Evolutionary conservation across 2,888 invertebrate species (phyloP), one percentile per base, ranked within the genome.

Genomic region (Nineta flava): DNA sequence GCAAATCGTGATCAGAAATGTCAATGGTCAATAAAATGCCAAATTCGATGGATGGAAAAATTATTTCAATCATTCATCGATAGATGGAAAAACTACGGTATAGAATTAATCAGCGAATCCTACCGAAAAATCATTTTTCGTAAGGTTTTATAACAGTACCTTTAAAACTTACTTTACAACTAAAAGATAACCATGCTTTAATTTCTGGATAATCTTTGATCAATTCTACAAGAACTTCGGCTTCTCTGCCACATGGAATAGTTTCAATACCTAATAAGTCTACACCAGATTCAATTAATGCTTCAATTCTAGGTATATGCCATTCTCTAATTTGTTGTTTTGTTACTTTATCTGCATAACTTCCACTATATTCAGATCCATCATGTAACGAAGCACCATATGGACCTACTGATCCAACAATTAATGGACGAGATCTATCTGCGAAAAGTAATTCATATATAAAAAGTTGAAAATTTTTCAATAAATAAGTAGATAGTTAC

Each of bases 331-430:
- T 77, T 16, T 71, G 62, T 42, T 75, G 73, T 66, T 56, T 68
- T 3, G 80, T 64, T 1, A 84, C 77, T 49, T 69, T 76, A 53
- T 79, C 76, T 0, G 81, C 81, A 62, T 88, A 90, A 52, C 75
- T 75, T 15, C 95, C 95, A n/a, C 81, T 81, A 64, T 95, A 96
- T 64, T 96, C 96, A 0, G 94, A 94, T 10, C 87, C 87, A 65
- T 96, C 91, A 61, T 86, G 84, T 35, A 92, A 71, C 59, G 81
- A 83, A 0, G 94, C 94, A 1, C 94, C 95, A 63, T 88, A 95
- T 0, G 95, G 91, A 1, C 95, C 95, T 53, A 94, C 82, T 0
- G 93, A 88, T 0, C 91, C 95, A 17, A 87, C 88, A 45, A 95
- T 75, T 56, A 82, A 62, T 10, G 44, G 44, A n/a, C 26, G 44